phyloP scores from a whole-genome alignment of 2,888 invertebrate species.

The Tetanocera ferruginea region DNA sequence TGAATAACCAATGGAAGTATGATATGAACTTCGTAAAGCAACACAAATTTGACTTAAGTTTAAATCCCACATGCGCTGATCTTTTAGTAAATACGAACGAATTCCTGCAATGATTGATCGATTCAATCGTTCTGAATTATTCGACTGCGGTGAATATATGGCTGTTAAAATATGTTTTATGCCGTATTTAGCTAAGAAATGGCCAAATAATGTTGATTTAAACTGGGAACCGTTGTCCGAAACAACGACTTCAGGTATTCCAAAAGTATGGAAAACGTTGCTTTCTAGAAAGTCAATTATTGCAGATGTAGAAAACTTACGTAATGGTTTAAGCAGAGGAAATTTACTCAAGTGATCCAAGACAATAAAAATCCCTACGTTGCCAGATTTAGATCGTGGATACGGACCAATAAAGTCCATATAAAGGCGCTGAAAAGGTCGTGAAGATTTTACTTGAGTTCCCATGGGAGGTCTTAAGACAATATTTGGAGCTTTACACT shows the following conservation, averaged over 20 bases:
- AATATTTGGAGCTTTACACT: slow-evolving; percentile 32
- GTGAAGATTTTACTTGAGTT: slow-evolving; percentile 22
- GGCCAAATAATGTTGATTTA: background rate
- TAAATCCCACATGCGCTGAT: slow-evolving; percentile 6
- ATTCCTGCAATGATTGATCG: slow-evolving; percentile 14
- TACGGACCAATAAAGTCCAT: slow-evolving; percentile 42
- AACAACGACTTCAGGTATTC: slow-evolving; percentile 2
- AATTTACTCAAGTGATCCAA: slow-evolving; percentile 43
- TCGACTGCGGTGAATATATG: slow-evolving; percentile 11
- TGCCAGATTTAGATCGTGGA: slow-evolving; percentile 31
- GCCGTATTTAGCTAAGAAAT: slow-evolving; percentile 11
- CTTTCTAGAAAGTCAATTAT: slow-evolving; percentile 17
- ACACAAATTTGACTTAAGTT: slow-evolving; percentile 5
- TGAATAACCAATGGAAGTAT: slow-evolving; percentile 7
- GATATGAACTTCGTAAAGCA: slow-evolving; percentile 6
- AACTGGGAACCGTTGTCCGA: slow-evolving; percentile 22
- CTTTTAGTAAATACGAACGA: background rate
- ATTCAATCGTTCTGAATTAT: slow-evolving; percentile 19
- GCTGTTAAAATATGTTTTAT: background rate
- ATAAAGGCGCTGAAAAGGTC: slow-evolving; percentile 43
- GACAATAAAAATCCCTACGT: slow-evolving; percentile 40
- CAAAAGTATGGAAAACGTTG: slow-evolving; percentile 4
- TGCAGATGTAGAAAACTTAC: slow-evolving; percentile 7
- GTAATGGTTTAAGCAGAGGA: slow-evolving; percentile 30
- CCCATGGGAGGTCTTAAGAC: slow-evolving; percentile 41